Base-by-base conservation (phyloP, 1,140 invertebrate species). In the Drepana arcuata region DNA sequence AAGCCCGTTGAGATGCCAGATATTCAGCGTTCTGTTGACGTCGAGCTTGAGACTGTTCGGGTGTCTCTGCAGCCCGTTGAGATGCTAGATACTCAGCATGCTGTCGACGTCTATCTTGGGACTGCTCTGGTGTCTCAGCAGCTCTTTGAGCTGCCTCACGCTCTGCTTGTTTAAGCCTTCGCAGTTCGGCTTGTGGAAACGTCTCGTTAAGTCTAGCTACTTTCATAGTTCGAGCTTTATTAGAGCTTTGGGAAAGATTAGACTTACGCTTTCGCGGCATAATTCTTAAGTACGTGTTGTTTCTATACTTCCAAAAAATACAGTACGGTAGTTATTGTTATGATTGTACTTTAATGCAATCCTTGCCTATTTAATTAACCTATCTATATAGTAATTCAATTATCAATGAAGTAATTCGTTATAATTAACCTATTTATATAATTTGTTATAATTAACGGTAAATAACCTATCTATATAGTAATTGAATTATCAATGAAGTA, bases 221-320 rank as follows among this genome's bases (percentile, higher is more conserved):
- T 45, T 53, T 53, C 38, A 45, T 44, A 53, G 50, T 30, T 44
- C 38, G 44, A 41, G 45, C 45, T 44, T 39, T 51, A 38, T 41
- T 45, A 45, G 48, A 51, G 38, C 42, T 45, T 34, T 34, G 41
- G 16, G 48, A 41, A 41, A 41, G 38, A 45, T 45, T 51, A 45
- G 34, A 45, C 40, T 52, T 42, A 41, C 43, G 48, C 35, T 52
- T 42, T 46, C 43, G 48, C 39, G 43, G 34, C 46, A 40, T 49
- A 30, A 45, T 45, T 45, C 30, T 45, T n/a, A n/a, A n/a, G n/a
- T n/a, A n/a, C n/a, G n/a, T n/a, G n/a, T n/a, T n/a, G n/a, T n/a
- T n/a, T n/a, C n/a, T n/a, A n/a, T n/a, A n/a, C n/a, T n/a, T n/a
- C n/a, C n/a, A n/a, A n/a, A n/a, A n/a, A n/a, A n/a, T n/a, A n/a